Evolutionary conservation across 2,113 vertebrate species (phyloP).

Genomic region (Brachypteracias leptosomus): DNA sequence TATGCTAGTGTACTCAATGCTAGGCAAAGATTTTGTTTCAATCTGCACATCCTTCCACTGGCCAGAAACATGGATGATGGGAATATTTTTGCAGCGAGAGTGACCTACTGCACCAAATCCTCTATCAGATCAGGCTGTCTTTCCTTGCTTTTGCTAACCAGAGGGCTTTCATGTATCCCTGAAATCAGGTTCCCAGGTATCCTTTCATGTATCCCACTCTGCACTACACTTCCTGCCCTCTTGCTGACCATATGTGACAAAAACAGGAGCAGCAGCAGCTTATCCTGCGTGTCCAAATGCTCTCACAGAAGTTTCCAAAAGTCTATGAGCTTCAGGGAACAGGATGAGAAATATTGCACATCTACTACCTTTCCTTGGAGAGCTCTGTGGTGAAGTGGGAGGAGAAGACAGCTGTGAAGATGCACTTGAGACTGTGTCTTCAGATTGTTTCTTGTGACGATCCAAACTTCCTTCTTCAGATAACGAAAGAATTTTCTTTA

Average conservation of each 20-base stretch:
- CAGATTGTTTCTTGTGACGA: conserved; percentile 85
- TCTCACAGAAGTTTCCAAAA: not conserved
- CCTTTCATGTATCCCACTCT: not conserved
- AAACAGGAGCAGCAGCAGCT: not conserved
- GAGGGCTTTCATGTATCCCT: not conserved
- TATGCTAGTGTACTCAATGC: not conserved
- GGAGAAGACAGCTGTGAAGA: conserved; percentile 92
- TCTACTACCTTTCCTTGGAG: conserved; percentile 92
- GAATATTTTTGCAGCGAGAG: not conserved
- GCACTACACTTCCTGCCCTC: not conserved
- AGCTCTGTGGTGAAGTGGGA: conserved; percentile 94
- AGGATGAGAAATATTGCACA: not conserved
- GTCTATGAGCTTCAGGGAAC: not conserved
- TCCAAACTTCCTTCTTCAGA: conserved; percentile 93
- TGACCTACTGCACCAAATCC: not conserved
- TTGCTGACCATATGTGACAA: not conserved
- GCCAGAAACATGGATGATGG: not conserved
- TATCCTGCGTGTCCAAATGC: not conserved
- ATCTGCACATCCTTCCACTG: not conserved
- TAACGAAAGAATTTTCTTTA: conserved; percentile 98
- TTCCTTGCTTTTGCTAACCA: not conserved
- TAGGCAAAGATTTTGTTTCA: not conserved
- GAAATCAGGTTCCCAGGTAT: not conserved
- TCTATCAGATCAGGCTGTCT: not conserved
- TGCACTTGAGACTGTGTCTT: conserved; percentile 88